A percentile compares a stretch with the other conserved stretches of the same genome.
Evolutionary conservation across 2,113 vertebrate species (phyloP).

Genomic region (Chaenogobius annularis): DNA sequence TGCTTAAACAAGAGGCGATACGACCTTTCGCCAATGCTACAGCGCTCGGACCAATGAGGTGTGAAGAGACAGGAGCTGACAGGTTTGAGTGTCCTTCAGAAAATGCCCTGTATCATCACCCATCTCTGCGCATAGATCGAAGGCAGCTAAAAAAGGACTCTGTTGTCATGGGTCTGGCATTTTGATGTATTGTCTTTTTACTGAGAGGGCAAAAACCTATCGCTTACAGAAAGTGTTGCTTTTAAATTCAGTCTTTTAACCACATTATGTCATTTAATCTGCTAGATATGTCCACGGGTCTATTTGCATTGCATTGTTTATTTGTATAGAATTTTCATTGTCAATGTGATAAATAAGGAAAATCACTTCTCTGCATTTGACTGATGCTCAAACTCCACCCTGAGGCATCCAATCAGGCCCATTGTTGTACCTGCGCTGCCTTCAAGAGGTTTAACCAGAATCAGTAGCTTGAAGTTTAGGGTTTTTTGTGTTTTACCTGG

Average conservation of each 20-base stretch:
- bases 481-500: no score
- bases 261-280: neutral
- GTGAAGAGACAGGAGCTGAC: slow-evolving; percentile 59
- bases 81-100: slow-evolving; percentile 67
- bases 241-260: neutral
- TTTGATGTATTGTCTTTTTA: slow-evolving; percentile 3
- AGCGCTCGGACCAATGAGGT: slow-evolving; percentile 58
- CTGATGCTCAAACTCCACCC: no score
- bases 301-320: no score
- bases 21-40: slow-evolving; percentile 59
- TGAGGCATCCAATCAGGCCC: no score
- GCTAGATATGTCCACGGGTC: neutral
- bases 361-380: no score
- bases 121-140: slow-evolving; percentile 65
- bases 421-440: no score
- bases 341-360: no score
- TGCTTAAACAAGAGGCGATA: slow-evolving; percentile 49
- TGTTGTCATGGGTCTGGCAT: slow-evolving; percentile 41
- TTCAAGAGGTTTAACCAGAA: no score
- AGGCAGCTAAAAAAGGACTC: slow-evolving; percentile 59
- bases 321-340: no score
- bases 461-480: no score
- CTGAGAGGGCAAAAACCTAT: neutral
- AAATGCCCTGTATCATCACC: slow-evolving; percentile 61
- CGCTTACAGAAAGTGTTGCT: neutral